These are phyloP conservation scores for Cladorhizidae sp. DNA, from an alignment of 37 sponge, comb jelly and placozoan species.

Conservation along the genomic window DNA sequence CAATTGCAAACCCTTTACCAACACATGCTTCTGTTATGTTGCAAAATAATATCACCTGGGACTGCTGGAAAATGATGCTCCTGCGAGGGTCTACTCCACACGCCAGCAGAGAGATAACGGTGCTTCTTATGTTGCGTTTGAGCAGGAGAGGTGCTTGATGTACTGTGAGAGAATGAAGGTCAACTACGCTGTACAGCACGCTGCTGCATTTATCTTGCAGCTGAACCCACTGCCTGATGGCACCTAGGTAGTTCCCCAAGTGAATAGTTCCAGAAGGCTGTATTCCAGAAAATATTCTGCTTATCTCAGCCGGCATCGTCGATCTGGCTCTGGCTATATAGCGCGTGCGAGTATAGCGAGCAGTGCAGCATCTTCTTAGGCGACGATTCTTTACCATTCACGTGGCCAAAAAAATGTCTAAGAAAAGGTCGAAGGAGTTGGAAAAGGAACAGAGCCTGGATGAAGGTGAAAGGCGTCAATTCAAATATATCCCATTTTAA, in stretches of 20 bases:
- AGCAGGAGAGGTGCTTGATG: slow-evolving; percentile 65
- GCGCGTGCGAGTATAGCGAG: too few relatives aligned
- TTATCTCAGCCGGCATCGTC: slow-evolving; percentile 4
- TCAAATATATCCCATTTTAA: too few relatives aligned
- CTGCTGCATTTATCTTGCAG: slow-evolving; percentile 55
- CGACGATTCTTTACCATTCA: too few relatives aligned
- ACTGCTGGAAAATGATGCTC: slow-evolving; percentile 86
- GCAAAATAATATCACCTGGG: slow-evolving; percentile 39
- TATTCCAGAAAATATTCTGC: slow-evolving; percentile 88
- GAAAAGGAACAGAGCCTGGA: too few relatives aligned
- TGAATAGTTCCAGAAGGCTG: slow-evolving; percentile 89
- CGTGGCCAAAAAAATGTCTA: too few relatives aligned
- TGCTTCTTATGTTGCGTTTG: slow-evolving; percentile 34
- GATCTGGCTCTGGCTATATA: too few relatives aligned
- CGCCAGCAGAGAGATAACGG: slow-evolving; percentile 73
- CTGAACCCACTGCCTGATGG: slow-evolving; percentile 79
- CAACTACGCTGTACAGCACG: slow-evolving; percentile 85
- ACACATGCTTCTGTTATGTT: too few relatives aligned
- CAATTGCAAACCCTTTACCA: too few relatives aligned
- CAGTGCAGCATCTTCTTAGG: too few relatives aligned
- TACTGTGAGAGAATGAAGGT: slow-evolving; percentile 83
- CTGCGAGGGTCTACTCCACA: slow-evolving; percentile 87
- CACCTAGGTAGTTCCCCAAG: slow-evolving; percentile 92
- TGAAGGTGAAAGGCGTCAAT: too few relatives aligned
- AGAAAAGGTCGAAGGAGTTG: too few relatives aligned